A percentile compares a stretch with the other conserved stretches of the same genome.
Evolutionary conservation across 1,140 invertebrate genomes (phyloP).

Genomic region (Propsilocerus akamusi): DNA sequence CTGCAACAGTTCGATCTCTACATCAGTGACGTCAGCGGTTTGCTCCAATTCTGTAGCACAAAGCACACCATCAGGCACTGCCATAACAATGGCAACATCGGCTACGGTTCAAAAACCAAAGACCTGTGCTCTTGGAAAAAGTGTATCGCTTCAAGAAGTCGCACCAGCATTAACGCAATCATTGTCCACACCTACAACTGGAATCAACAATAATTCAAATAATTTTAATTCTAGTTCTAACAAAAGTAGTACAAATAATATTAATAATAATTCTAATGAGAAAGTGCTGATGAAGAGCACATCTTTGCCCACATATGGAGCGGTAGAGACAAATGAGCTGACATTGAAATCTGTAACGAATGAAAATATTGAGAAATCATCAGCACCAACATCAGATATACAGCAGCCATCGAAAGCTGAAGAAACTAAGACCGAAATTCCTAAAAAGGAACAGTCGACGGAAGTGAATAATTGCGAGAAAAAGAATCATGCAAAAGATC

Average conservation of each 20-base stretch:
- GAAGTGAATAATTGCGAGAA: neutral
- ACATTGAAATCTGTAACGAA: neutral
- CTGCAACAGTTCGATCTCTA: conserved; percentile 12
- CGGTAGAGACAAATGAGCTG: neutral
- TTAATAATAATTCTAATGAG: conserved; percentile 7
- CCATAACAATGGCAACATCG: neutral
- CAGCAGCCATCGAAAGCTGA: neutral
- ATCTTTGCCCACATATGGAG: neutral
- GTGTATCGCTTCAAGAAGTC: conserved; percentile 16
- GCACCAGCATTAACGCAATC: conserved; percentile 15
- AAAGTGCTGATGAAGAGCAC: conserved; percentile 8
- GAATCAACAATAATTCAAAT: conserved; percentile 17
- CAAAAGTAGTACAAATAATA: conserved; percentile 8
- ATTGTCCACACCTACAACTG: neutral
- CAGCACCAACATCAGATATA: neutral
- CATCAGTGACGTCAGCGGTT: conserved; percentile 9
- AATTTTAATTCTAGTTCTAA: conserved; percentile 12
- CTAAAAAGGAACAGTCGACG: conserved; percentile 4
- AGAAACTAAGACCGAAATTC: conserved; percentile 2
- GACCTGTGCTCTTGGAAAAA: conserved; percentile 13
- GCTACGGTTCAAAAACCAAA: conserved; percentile 10
- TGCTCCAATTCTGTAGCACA: conserved; percentile 15
- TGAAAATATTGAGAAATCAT: neutral
- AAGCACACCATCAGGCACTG: conserved; percentile 6
- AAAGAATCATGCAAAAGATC: conserved; percentile 7